A percentile compares a stretch with the other conserved stretches of the same genome.
Evolutionary conservation across 2,113 vertebrate genomes (phyloP).

Genomic region (Perca flavescens): DNA sequence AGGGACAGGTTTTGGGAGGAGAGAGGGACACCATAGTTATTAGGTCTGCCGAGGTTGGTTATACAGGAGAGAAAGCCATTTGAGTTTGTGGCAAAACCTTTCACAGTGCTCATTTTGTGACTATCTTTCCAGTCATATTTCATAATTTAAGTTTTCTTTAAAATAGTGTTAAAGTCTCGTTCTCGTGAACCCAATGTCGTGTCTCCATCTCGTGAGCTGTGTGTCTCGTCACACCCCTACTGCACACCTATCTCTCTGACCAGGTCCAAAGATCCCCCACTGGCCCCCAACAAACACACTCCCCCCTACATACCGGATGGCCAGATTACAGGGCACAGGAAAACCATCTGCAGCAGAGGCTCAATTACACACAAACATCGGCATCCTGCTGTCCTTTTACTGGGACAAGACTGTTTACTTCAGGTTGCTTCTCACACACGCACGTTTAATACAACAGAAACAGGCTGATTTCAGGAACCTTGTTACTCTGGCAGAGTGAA

Average conservation of each 20-base stretch:
- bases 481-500: constrained; percentile 11
- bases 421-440: constrained; percentile 55
- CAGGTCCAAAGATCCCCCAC: constrained; percentile 66
- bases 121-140: too few relatives aligned
- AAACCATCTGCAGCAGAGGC: constrained; percentile 80
- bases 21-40: too few relatives aligned
- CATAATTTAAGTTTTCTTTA: too few relatives aligned
- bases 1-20: too few relatives aligned
- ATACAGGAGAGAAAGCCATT: too few relatives aligned
- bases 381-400: constrained; percentile 80
- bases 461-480: not conserved
- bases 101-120: too few relatives aligned
- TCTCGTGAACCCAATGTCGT: too few relatives aligned
- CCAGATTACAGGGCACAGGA: constrained; percentile 79
- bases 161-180: too few relatives aligned
- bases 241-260: constrained; percentile 78
- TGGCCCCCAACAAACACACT: constrained; percentile 40
- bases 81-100: too few relatives aligned
- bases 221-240: too few relatives aligned
- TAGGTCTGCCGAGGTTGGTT: too few relatives aligned
- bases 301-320: constrained; percentile 72
- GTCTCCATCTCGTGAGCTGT: too few relatives aligned
- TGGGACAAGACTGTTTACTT: constrained; percentile 72
- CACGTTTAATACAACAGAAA: constrained; percentile 24
- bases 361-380: constrained; percentile 82